These are phyloP conservation scores for Drosophila simulans DNA, from an alignment of 1,140 invertebrate genomes.

Conservation along the genomic window DNA sequence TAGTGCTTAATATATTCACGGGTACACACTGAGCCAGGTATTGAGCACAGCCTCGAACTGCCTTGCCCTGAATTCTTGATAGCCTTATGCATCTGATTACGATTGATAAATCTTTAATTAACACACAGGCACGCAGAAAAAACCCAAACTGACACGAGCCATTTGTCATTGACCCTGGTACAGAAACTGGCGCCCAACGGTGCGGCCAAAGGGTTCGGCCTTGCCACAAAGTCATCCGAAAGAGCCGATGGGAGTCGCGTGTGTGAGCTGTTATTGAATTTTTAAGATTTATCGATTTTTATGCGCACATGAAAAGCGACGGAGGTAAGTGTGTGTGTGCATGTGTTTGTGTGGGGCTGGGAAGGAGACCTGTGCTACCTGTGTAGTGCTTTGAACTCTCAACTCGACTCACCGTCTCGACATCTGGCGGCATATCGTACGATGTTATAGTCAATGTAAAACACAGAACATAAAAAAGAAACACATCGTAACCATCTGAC, in stretches of 20 bases:
- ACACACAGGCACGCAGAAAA: conserved; percentile 17
- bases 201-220: conserved; percentile 37
- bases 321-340: too few relatives aligned
- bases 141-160: conserved; percentile 43
- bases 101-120: conserved; percentile 72
- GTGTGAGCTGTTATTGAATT: conserved; percentile 76
- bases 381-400: conserved; percentile 67
- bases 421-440: conserved; percentile 63
- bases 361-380: conserved; percentile 22
- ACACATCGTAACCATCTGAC: conserved; percentile 60
- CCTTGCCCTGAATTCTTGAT: conserved; percentile 30
- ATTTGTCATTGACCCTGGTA: conserved; percentile 74
- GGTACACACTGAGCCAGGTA: not conserved
- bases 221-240: conserved; percentile 31
- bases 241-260: conserved; percentile 42
- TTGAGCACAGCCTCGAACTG: not conserved
- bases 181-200: conserved; percentile 4
- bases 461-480: conserved; percentile 69
- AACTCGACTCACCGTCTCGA: conserved; percentile 20
- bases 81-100: conserved; percentile 24
- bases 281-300: conserved; percentile 82
- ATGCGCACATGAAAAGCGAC: conserved; percentile 49
- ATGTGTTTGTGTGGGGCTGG: not conserved
- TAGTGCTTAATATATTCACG: not conserved
- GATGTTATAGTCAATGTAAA: conserved; percentile 80